Evolutionary conservation across 2,888 invertebrate species (phyloP), one percentile per base, ranked within the genome.

Genomic region (Exephanes ischioxanthus): DNA sequence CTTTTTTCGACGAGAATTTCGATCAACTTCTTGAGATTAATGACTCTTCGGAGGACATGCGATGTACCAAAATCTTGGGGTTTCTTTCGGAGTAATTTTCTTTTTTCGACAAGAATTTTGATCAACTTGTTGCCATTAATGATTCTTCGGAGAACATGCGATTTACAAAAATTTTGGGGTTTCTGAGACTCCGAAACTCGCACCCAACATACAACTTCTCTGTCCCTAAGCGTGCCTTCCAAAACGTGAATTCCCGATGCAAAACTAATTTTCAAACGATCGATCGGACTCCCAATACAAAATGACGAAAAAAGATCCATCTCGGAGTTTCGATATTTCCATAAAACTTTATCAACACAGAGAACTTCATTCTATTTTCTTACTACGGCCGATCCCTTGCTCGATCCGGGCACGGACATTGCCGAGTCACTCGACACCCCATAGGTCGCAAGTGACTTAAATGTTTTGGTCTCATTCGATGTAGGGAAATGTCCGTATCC

Each of bases 401-500:
- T 33, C 7, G 63, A n/a, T 6, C 22, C 16, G 14, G 3, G 26
- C 3, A 26, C 26, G 26, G n/a, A n/a, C 30, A 33, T 33, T 33
- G 30, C 5, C 61, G 30, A 16, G 63, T 33, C 16, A 63, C 14
- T 33, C 30, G 63, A 63, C 30, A 30, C n/a, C 16, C 63, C 63
- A 6, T 14, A 30, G 7, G 30, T 63, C 30, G 30, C 63, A 7
- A n/a, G 63, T 33, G 63, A 63, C 33, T 63, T 7, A 3, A 63
- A 26, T 16, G 63, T 63, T 63, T 63, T 33, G 63, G 30, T 63
- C 30, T 33, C 16, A 33, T 63, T 30, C 63, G 63, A 63, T 63
- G 33, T 30, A 33, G 33, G 33, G n/a, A 33, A 63, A 63, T 33
- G 63, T 63, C 33, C 45, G 45, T 63, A 63, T 63, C 63, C 63